Conservation (phyloP, 2,888 invertebrate species). For the Stenolophus ochropezus region DNA sequence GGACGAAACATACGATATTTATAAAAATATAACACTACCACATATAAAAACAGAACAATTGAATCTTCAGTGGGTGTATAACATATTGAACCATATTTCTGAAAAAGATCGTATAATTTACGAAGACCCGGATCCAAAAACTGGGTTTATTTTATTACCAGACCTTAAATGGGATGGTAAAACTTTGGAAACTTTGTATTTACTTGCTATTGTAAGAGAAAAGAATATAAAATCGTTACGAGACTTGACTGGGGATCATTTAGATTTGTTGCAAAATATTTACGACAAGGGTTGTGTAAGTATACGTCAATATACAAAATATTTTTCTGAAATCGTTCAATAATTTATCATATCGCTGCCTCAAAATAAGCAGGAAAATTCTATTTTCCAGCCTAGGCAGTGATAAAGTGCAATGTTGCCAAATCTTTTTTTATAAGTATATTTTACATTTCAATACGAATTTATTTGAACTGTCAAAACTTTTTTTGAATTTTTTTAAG, state of each 20-base stretch:
- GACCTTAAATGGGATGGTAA: constrained; percentile 98
- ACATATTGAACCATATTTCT: constrained; percentile 93
- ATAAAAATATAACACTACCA: constrained; percentile 85
- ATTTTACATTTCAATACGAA: too few species aligned
- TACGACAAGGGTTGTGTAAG: constrained; percentile 77
- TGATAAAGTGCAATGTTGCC: too few species aligned
- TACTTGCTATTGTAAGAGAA: constrained; percentile 86
- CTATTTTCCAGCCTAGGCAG: too few species aligned
- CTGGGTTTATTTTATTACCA: constrained; percentile 91
- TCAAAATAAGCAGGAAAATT: too few species aligned
- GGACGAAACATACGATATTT: constrained; percentile 89
- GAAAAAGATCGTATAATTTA: constrained; percentile 92
- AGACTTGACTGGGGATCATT: constrained; percentile 85
- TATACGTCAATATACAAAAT: neutral
- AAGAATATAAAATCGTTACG: constrained; percentile 88
- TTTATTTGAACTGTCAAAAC: too few species aligned
- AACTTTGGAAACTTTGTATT: constrained; percentile 85
- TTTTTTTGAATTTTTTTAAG: too few species aligned
- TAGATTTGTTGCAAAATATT: constrained; percentile 90
- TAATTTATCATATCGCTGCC: too few species aligned
- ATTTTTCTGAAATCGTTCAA: too few species aligned
- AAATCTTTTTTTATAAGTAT: too few species aligned
- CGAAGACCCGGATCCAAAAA: constrained; percentile 85
- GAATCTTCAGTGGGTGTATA: constrained; percentile 96
- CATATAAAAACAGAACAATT: constrained; percentile 84